Evolutionary conservation across 2,797 vertebrate genomes (phyloP).

Genomic region (Pseudocheirus occidentalis): DNA sequence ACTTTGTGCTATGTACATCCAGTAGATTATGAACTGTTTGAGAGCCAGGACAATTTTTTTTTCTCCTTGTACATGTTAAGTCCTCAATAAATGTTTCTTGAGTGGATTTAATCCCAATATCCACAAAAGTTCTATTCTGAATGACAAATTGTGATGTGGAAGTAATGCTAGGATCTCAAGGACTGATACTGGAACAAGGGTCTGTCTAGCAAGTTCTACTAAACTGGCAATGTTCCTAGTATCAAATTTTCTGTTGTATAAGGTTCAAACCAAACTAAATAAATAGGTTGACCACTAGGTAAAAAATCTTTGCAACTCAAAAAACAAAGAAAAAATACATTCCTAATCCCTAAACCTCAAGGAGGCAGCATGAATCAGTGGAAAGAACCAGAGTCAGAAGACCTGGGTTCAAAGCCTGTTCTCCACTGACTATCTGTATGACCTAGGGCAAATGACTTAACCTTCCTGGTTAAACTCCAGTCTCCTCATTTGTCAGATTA

Average conservation of each 20-base stretch:
- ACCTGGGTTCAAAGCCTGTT: neutral
- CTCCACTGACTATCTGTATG: neutral
- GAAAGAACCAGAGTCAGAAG: neutral
- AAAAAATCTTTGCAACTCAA: neutral
- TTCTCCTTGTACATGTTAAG: neutral
- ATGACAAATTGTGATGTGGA: neutral
- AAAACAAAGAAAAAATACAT: neutral
- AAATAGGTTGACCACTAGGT: neutral
- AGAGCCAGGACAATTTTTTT: neutral
- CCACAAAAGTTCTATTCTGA: neutral
- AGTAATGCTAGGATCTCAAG: neutral
- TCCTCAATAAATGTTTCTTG: neutral
- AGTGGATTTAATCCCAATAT: neutral
- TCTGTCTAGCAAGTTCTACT: neutral
- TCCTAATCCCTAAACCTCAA: neutral
- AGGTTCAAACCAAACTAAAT: neutral
- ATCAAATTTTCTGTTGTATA: neutral
- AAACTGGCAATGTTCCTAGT: neutral
- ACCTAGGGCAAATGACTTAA: neutral
- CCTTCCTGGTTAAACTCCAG: neutral
- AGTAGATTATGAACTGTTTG: neutral
- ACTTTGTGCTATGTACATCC: neutral
- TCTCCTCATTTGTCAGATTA: neutral
- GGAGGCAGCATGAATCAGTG: neutral
- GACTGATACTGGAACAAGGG: no score